Evolutionary conservation across 2,888 invertebrate species (phyloP), one percentile per base, ranked within the genome.

Genomic region (Dynastes maya): DNA sequence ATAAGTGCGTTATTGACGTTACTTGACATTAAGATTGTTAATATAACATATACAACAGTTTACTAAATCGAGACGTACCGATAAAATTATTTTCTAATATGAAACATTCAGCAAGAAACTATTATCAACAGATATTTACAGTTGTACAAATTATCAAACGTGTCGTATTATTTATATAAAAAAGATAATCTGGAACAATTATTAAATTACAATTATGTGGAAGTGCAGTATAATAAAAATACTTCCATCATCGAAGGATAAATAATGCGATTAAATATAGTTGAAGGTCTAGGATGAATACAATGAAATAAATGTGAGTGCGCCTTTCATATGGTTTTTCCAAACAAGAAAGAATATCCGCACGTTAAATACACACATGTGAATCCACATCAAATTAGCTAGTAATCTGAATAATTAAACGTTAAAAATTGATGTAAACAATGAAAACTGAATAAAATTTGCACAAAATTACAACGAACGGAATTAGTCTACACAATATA

Each of bases 211-310:
- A 72, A 78, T 74, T 74, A 74, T 51, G 22, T 67, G 51, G n/a
- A 55, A 49, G 16, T 78, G 40, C 37, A 32, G 45, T 68, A 76
- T 51, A 76, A 76, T 5, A 37, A 76, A 76, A 67, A 78, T 78
- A 32, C 72, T 63, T 64, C 49, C 79, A 63, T 37, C 71, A 77
- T 55, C 70, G 76, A 79, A 79, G 79, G 79, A 79, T 79, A 76
- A 63, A 71, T 49, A 65, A 64, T 27, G 65, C 49, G 55, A 79
- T 79, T 79, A 79, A 79, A 72, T 79, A 79, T 79, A 77, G 77
- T 77, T 77, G 79, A 79, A 79, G 79, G 79, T 79, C 77, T 79
- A 79, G 79, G 79, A 79, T 79, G 77, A 79, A 79, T 72, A 72
- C 64, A 72, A 77, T 79, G 51, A 71, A 77, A 70, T 64, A 74